These are phyloP conservation scores for Ellobium chinense DNA, from an alignment of 2,888 invertebrate genomes.

Conservation along the genomic window DNA sequence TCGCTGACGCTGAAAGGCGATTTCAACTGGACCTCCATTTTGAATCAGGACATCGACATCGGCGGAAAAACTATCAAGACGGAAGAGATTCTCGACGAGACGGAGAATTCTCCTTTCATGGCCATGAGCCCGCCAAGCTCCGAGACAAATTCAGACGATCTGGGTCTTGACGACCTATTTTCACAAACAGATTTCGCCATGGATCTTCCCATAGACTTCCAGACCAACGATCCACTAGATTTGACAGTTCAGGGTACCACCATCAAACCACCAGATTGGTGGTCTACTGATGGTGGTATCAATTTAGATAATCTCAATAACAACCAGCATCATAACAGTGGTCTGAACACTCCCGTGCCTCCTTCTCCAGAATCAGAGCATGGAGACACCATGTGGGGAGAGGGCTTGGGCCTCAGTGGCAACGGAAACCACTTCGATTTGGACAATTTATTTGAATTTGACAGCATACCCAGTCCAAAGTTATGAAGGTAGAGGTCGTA, in stretches of 20 bases:
- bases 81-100: conserved; percentile 70
- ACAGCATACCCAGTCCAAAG: conserved; percentile 37
- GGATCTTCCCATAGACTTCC: conserved; percentile 60
- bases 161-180: conserved; percentile 74
- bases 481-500: background rate
- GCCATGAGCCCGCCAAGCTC: conserved; percentile 75
- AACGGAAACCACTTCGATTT: conserved; percentile 68
- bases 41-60: conserved; percentile 77
- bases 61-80: conserved; percentile 75
- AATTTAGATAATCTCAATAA: conserved; percentile 53
- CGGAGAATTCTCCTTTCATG: conserved; percentile 64
- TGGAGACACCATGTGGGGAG: conserved; percentile 71
- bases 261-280: conserved; percentile 78
- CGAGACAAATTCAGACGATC: conserved; percentile 73
- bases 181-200: conserved; percentile 59
- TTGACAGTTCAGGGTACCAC: conserved; percentile 75
- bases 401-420: conserved; percentile 66
- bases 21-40: conserved; percentile 76
- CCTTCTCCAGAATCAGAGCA: conserved; percentile 66
- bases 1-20: conserved; percentile 64
- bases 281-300: conserved; percentile 66
- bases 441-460: conserved; percentile 75
- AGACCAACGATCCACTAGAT: conserved; percentile 70
- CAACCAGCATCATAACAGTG: conserved; percentile 57
- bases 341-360: conserved; percentile 69